Evolutionary conservation across 1,140 invertebrate species (phyloP), one percentile per base, ranked within the genome.

Genomic region (Tribolium castaneum): DNA sequence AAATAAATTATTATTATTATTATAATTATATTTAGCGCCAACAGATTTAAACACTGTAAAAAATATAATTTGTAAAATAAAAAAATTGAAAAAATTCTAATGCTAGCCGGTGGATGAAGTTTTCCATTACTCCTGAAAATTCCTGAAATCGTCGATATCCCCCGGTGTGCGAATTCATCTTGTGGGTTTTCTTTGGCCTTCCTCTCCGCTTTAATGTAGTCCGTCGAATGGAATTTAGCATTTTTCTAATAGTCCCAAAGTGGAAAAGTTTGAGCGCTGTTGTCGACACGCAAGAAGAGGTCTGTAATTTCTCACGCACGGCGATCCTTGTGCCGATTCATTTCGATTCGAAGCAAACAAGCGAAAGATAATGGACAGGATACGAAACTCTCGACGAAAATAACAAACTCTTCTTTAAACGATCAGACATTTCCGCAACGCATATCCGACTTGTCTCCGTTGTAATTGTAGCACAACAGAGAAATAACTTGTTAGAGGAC

Each of bases 321-420:
- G n/a, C n/a, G 54, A 22, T 22, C 14, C 54, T 45, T 45, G 39
- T 22, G 54, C 22, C 54, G 54, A 59, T 59, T 59, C 19, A 30
- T 30, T 45, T 45, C 39, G 39, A 45, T 45, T 45, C 39, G n/a
- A 45, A 45, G 39, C 39, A 45, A 45, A 45, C 39, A 45, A 45
- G 39, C 39, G 54, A 25, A 22, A 59, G 54, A 35, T 66, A 66
- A 66, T 66, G 59, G 59, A 66, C 59, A 66, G 59, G 59, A 66
- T 66, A 66, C 59, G 59, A 45, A 45, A 12, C 30, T 35, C 25
- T 14, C 59, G 6, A 59, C 54, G n/a, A 45, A 59, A 59, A 59
- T 59, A 59, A 59, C 54, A 59, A 59, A 22, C 54, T 19, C 16
- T 59, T 45, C 39, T 45, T 45, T 59, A 59, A 59, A 59, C 59